Conservation (phyloP, 2,797 vertebrate genomes). For the Cossypha niveicapilla region DNA sequence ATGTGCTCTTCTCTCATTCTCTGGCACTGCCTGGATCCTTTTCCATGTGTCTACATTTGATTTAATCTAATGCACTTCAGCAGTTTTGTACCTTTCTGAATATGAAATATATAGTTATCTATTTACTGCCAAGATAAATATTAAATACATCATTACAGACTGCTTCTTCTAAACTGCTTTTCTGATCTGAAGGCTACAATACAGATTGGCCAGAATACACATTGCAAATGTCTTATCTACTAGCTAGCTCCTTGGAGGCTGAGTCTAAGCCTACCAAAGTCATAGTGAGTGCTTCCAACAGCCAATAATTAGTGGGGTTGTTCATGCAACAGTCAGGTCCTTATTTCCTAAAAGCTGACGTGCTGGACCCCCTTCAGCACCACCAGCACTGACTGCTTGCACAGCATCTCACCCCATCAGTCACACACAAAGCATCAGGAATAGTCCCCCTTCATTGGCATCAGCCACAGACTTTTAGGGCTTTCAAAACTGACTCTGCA, state of each 20-base stretch:
- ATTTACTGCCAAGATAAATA: neutral
- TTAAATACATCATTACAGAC: neutral
- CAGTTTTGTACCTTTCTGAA: neutral
- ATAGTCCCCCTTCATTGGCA: neutral
- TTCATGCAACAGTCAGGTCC: neutral
- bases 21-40: neutral
- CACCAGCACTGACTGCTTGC: neutral
- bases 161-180: neutral
- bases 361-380: neutral
- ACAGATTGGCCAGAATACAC: neutral
- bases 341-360: neutral
- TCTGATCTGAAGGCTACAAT: neutral
- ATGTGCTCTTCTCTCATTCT: neutral
- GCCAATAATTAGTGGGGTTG: neutral
- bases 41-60: neutral
- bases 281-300: neutral
- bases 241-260: neutral
- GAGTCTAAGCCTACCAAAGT: neutral
- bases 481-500: neutral
- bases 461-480: neutral
- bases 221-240: neutral
- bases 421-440: neutral
- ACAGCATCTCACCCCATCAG: neutral
- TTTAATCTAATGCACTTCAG: neutral
- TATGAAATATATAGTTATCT: neutral